Base-by-base conservation (phyloP, 1,140 invertebrate genomes). In the Eueides isabella region DNA sequence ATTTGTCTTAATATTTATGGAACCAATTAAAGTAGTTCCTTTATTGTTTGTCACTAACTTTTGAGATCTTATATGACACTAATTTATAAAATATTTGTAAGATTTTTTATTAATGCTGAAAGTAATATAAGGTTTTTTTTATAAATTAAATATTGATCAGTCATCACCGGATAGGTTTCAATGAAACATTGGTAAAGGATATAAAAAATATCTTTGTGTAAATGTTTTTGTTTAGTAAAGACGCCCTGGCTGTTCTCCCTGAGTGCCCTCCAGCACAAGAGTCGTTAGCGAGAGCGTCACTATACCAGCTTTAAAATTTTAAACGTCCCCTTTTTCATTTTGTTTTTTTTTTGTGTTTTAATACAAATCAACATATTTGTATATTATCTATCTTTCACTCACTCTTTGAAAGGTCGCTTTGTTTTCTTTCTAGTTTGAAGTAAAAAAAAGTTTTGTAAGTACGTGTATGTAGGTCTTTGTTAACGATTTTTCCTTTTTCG, bases 191-290 rank as follows among this genome's bases (percentile, higher is more conserved):
- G 29, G 35, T 38, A 63, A 28, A 35, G 55, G 30, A 69, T 74
- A 69, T 38, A 74, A 69, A 65, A 64, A 74, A 35, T 69, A 11
- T 35, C 61, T 69, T 74, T 74, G 72, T 74, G 5, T 62, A 61
- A 26, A 64, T 69, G 61, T 61, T 74, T 44, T 74, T 74, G 72
- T 69, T 74, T 68, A 64, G 72, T 70, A 74, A 77, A 78, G 72
- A 75, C 72, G 76, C 68, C 66, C 71, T 71, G 74, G 72, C 72
- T 77, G 77, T 77, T 80, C 69, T 76, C 67, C 72, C 74, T n/a
- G 75, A 86, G 86, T 55, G 82, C 86, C 64, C 84, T 86, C 72
- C 55, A 70, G 72, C 78, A 80, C 75, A 77, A 88, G 86, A 77
- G 85, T 78, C 80, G 81, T 88, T 85, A 85, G 83, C 63, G 69